Percentiles rank a stretch among this genome's conserved stretches.
Evolutionary conservation across 2,797 vertebrate genomes (phyloP).

Genomic region (Mergus octosetaceus): DNA sequence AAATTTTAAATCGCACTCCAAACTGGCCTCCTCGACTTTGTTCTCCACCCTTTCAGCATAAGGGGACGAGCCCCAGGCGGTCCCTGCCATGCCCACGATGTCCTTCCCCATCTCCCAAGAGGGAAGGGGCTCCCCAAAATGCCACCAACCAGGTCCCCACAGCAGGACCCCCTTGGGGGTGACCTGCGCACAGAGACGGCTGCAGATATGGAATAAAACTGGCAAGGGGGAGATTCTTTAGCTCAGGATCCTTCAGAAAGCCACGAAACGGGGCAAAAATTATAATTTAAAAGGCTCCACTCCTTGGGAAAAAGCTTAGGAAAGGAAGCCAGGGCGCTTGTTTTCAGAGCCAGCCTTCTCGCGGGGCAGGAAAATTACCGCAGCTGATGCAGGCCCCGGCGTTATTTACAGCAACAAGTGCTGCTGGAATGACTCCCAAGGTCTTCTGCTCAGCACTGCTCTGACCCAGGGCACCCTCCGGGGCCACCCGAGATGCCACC

Average conservation of each 20-base stretch:
- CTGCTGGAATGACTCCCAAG: background rate
- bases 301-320: background rate
- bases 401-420: background rate
- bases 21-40: slow-evolving; percentile 19
- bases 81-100: background rate
- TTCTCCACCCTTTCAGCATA: background rate
- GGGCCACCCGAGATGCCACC: background rate
- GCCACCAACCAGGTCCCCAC: background rate
- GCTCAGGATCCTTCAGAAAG: background rate
- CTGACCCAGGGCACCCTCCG: background rate
- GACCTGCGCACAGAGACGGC: background rate
- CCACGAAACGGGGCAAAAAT: background rate
- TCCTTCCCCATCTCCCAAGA: background rate
- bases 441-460: background rate
- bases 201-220: fast-evolving
- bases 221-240: too few relatives aligned
- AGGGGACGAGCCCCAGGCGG: slow-evolving; percentile 22
- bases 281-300: background rate
- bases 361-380: background rate
- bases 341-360: background rate
- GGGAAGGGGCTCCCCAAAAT: background rate
- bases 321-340: background rate
- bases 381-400: background rate
- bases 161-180: fast-evolving
- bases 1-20: background rate